A percentile compares a stretch with the other conserved stretches of the same genome.
phyloP scores from a whole-genome alignment of 2,797 vertebrate species.

The Bovichtus diacanthus region DNA sequence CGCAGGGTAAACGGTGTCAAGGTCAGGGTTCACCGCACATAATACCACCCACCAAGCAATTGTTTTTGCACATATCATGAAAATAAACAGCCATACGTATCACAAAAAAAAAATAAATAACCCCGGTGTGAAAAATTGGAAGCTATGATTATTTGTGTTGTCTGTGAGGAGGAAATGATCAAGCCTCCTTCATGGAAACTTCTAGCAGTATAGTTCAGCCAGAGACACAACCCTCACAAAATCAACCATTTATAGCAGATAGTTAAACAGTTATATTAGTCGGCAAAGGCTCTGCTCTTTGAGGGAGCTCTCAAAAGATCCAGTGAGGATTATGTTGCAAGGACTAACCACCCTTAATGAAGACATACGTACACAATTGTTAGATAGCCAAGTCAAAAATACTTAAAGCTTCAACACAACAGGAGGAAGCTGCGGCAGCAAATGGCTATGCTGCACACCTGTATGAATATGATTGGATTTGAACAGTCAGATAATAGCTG shows the following conservation, averaged over 20 bases:
- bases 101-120: not conserved
- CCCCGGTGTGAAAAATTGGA: constrained; percentile 1
- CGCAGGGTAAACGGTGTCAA: constrained; percentile 55
- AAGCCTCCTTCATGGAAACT: not conserved
- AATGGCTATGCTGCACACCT: not conserved
- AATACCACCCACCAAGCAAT: constrained; percentile 50
- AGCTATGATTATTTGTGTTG: not conserved
- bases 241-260: constrained; percentile 55
- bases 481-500: not conserved
- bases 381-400: constrained; percentile 14
- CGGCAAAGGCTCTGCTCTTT: constrained; percentile 8
- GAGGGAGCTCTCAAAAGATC: constrained; percentile 16
- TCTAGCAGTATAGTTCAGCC: constrained; percentile 14
- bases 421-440: not conserved
- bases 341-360: constrained; percentile 24
- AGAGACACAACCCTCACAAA: constrained; percentile 24
- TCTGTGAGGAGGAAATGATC: constrained; percentile 15
- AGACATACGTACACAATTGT: constrained; percentile 3
- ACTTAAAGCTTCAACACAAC: not conserved
- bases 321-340: constrained; percentile 6
- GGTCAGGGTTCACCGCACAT: constrained; percentile 56
- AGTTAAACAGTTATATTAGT: constrained; percentile 39
- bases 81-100: not conserved
- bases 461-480: constrained; percentile 16
- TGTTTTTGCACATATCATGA: constrained; percentile 8